These are phyloP conservation scores for Chalcosyrphus nemorum DNA, from an alignment of 2,888 invertebrate species.

Conservation along the genomic window DNA sequence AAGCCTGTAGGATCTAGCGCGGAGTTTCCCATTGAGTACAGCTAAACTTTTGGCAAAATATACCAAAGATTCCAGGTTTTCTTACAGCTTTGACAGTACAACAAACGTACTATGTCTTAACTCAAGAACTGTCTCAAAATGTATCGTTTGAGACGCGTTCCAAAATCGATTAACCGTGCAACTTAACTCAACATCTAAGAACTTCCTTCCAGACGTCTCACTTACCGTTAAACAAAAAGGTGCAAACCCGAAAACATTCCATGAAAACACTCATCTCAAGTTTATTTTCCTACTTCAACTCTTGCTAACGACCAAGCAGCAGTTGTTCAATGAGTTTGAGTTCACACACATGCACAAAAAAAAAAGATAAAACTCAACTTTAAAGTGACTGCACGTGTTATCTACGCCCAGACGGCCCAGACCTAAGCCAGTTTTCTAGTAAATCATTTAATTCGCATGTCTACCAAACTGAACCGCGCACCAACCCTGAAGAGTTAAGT, in stretches of 20 bases:
- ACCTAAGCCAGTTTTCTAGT: slow-evolving; percentile 48
- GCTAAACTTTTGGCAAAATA: no score
- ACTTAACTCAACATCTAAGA: not conserved
- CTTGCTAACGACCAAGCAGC: slow-evolving; percentile 8
- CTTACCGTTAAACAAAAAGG: slow-evolving; percentile 33
- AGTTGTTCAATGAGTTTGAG: slow-evolving; percentile 29
- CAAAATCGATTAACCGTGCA: not conserved
- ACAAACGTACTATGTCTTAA: no score
- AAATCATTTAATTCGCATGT: slow-evolving; percentile 67
- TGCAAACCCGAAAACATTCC: slow-evolving; percentile 26
- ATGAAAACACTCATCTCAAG: slow-evolving; percentile 44
- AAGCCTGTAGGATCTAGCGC: no score
- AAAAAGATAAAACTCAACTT: slow-evolving; percentile 38
- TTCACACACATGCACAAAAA: slow-evolving; percentile 16
- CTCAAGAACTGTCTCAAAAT: no score
- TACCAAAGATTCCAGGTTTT: no score
- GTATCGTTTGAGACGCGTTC: no score
- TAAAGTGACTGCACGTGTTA: slow-evolving; percentile 70
- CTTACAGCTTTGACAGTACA: no score
- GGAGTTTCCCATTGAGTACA: no score
- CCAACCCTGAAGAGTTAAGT: slow-evolving; percentile 18
- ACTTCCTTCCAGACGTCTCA: not conserved
- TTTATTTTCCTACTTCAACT: slow-evolving; percentile 63
- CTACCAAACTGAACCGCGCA: slow-evolving; percentile 40
- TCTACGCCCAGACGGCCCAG: slow-evolving; percentile 46